Evolutionary conservation across 2,797 vertebrate genomes (phyloP).

Genomic region (Acridotheres tristis): DNA sequence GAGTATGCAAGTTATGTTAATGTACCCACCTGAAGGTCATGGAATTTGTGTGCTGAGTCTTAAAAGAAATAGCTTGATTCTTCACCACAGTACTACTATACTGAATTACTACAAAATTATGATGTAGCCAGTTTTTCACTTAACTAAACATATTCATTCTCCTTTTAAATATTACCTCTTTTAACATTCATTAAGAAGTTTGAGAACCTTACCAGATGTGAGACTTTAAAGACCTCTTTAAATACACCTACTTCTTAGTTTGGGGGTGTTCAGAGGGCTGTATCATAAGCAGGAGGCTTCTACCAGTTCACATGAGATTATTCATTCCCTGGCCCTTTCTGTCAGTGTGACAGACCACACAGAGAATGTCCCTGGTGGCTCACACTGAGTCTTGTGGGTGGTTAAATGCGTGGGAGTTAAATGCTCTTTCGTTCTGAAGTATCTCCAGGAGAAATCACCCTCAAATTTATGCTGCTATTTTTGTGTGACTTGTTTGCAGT

Average conservation of each 20-base stretch:
- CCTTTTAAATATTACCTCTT: background rate
- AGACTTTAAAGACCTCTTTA: background rate
- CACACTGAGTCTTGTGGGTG: background rate
- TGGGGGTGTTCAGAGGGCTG: background rate
- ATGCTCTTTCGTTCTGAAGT: background rate
- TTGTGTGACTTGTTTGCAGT: background rate
- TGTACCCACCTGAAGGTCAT: background rate
- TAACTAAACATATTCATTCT: background rate
- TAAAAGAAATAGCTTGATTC: background rate
- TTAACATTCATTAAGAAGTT: background rate
- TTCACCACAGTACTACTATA: background rate
- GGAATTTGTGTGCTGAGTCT: background rate
- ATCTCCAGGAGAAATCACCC: constrained; percentile 42
- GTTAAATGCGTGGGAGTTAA: background rate
- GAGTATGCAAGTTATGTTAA: background rate
- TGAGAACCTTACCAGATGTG: background rate
- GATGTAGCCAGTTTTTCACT: background rate
- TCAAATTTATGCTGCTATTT: constrained; percentile 9
- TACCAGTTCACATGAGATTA: background rate
- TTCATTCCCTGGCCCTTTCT: background rate
- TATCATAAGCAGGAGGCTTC: background rate
- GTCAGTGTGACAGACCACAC: background rate
- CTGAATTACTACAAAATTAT: background rate
- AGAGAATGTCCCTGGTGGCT: background rate
- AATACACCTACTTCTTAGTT: background rate